Conservation (phyloP, 2,888 invertebrate species). For the Ashinkailepas kermadecensis region DNA sequence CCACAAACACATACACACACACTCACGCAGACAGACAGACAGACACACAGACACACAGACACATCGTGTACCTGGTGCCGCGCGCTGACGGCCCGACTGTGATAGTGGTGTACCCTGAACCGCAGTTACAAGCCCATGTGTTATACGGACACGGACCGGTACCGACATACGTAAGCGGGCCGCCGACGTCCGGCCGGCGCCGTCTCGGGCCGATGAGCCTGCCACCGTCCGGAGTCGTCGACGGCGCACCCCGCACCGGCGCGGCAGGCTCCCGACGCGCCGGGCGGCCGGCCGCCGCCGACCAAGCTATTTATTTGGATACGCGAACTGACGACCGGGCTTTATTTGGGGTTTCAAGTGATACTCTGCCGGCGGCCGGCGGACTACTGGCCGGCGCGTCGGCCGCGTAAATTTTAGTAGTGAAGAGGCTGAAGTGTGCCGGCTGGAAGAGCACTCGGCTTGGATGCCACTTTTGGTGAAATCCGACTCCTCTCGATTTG, state of each 20-base stretch:
- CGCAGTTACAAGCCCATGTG: neutral
- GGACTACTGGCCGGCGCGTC: neutral
- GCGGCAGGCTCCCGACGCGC: neutral
- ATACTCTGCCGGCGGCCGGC: neutral
- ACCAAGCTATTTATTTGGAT: neutral
- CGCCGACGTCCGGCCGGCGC: too few species aligned
- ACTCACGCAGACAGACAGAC: too few species aligned
- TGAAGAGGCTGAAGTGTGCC: neutral
- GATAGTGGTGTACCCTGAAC: neutral
- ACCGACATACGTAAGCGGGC: slow-evolving; percentile 4
- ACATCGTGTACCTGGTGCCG: neutral
- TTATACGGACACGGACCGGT: neutral
- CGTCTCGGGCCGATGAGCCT: too few species aligned
- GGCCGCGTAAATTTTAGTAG: neutral
- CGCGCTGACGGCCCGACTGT: neutral
- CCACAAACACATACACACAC: too few species aligned
- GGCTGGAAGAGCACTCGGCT: neutral
- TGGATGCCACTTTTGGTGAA: neutral
- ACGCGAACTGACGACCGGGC: neutral
- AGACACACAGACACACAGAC: too few species aligned
- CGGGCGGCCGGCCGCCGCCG: neutral
- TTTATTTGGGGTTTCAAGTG: neutral
- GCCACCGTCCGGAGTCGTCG: too few species aligned
- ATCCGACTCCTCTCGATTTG: neutral
- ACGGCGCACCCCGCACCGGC: too few species aligned